A percentile compares a stretch with the other conserved stretches of the same genome.
Evolutionary conservation across 1,140 invertebrate species (phyloP).

Genomic region (Popillia japonica): DNA sequence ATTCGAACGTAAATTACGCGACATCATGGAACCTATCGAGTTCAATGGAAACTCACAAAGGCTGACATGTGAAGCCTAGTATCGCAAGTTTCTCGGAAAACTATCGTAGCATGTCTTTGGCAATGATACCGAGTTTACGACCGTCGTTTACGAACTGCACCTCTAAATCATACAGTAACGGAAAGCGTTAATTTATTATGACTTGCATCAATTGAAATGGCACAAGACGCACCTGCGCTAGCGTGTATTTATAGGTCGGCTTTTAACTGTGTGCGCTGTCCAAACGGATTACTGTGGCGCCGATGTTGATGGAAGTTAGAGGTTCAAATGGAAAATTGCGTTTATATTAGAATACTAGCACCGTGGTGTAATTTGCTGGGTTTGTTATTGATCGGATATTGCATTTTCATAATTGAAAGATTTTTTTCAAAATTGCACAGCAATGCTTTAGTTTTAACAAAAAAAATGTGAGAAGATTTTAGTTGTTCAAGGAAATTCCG

Average conservation of each 20-base stretch:
- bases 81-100: background rate
- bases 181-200: slow-evolving; percentile 11
- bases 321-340: background rate
- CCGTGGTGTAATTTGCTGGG: too few relatives aligned
- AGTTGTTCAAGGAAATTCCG: too few relatives aligned
- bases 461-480: too few relatives aligned
- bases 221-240: background rate
- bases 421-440: too few relatives aligned
- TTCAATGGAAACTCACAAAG: background rate
- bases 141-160: background rate
- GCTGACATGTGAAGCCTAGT: background rate
- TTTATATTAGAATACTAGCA: too few relatives aligned
- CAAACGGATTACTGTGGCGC: background rate
- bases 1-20: background rate
- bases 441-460: too few relatives aligned
- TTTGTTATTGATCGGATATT: too few relatives aligned
- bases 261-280: background rate
- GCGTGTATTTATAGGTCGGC: background rate
- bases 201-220: slow-evolving; percentile 14
- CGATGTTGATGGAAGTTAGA: background rate
- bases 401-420: too few relatives aligned
- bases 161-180: slow-evolving; percentile 4
- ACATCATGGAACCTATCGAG: background rate
- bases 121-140: background rate
- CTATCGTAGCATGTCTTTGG: background rate